Conservation (phyloP, 2,888 invertebrate species). For the Sinotaia quadrata region DNA sequence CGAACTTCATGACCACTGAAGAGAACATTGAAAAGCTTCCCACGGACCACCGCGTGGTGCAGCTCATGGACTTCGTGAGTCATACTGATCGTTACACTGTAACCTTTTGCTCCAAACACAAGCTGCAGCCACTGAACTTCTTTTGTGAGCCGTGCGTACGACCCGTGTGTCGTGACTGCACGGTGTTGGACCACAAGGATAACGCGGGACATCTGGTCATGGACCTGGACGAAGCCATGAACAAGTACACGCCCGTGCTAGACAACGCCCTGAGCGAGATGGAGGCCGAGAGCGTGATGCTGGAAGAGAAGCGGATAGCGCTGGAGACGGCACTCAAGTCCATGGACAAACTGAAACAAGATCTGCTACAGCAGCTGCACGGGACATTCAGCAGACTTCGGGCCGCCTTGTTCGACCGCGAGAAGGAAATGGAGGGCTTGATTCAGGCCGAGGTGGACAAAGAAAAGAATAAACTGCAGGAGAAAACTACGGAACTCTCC, state of each 20-base stretch:
- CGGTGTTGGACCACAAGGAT: conserved; percentile 60
- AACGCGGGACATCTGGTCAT: conserved; percentile 53
- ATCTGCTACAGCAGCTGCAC: conserved; percentile 50
- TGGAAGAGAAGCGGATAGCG: conserved; percentile 49
- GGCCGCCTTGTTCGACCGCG: conserved; percentile 51
- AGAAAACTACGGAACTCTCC: conserved; percentile 37
- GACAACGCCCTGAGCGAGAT: conserved; percentile 53
- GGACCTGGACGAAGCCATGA: conserved; percentile 55
- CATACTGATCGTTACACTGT: conserved; percentile 57
- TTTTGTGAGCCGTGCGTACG: conserved; percentile 62
- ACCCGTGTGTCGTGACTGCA: conserved; percentile 62
- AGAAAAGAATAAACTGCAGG: conserved; percentile 46
- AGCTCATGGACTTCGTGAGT: conserved; percentile 63
- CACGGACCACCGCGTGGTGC: conserved; percentile 61
- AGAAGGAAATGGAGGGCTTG: conserved; percentile 53
- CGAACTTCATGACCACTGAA: conserved; percentile 54
- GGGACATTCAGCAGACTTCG: conserved; percentile 52
- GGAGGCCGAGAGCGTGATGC: conserved; percentile 46
- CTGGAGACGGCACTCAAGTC: conserved; percentile 47
- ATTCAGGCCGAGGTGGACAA: conserved; percentile 45
- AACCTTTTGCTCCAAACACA: conserved; percentile 60
- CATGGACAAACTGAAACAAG: conserved; percentile 40
- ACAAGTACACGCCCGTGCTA: conserved; percentile 57
- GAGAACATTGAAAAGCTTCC: conserved; percentile 54
- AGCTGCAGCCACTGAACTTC: conserved; percentile 61